Conservation (phyloP, 2,797 vertebrate genomes). For the Sebastiscus tertius region DNA sequence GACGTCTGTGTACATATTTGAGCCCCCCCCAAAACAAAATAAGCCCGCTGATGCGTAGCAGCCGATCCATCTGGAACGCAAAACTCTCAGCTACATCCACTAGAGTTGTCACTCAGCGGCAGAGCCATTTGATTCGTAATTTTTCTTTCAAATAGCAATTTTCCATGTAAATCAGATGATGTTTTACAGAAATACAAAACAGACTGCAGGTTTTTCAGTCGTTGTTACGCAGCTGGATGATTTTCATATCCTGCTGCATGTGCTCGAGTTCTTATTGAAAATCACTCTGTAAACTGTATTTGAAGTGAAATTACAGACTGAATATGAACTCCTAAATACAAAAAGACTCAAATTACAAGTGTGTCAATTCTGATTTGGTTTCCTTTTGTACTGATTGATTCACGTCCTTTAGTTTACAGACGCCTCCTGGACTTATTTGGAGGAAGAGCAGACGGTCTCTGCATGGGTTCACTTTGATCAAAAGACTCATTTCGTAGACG, state of each 20-base stretch:
- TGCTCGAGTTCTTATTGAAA: conserved; percentile 13
- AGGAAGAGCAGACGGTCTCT: conserved; percentile 7
- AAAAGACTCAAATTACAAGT: conserved; percentile 18
- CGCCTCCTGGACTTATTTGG: background rate
- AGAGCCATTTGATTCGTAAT: background rate
- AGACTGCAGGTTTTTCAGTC: background rate
- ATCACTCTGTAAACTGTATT: conserved; percentile 8
- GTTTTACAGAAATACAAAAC: conserved; percentile 21
- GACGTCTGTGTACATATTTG: conserved; percentile 52
- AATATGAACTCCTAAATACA: conserved; percentile 16
- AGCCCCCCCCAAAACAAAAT: conserved; percentile 42
- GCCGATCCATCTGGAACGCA: conserved; percentile 48
- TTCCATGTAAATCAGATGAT: conserved; percentile 33
- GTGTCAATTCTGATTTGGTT: conserved; percentile 21
- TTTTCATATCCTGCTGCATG: conserved; percentile 19
- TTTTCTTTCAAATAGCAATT: conserved; percentile 29
- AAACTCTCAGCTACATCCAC: conserved; percentile 17
- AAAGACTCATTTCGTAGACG: conserved; percentile 18
- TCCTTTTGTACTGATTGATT: conserved; percentile 21
- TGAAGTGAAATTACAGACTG: conserved; percentile 26
- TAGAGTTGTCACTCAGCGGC: conserved; percentile 19
- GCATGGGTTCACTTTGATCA: conserved; percentile 22
- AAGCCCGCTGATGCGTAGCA: conserved; percentile 53
- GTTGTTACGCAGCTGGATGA: conserved; percentile 33
- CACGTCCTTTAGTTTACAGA: background rate